Evolutionary conservation across 2,888 invertebrate species (phyloP), one percentile per base, ranked within the genome.

Genomic region (Eumerus sabulonum): DNA sequence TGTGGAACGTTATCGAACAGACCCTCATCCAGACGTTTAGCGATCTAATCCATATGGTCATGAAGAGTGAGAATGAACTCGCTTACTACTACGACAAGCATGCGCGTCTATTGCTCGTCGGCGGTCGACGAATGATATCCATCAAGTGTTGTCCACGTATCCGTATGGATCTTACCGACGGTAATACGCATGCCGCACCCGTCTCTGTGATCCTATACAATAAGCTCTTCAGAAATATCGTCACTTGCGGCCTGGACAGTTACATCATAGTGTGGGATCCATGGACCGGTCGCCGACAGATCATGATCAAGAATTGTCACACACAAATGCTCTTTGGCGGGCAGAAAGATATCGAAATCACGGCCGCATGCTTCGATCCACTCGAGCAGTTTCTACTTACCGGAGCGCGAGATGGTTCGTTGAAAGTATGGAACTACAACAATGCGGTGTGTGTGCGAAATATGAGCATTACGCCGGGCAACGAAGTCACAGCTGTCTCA

Each of bases 381-480:
- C 92, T 93, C 17, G 90, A 91, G 82, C 93, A 94, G 85, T 91
- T 94, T 70, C 90, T 96, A 27, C 87, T 95, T 67, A 95, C 95
- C 0, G 96, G 95, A 1, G 95, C 94, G 0, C 91, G 93, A 57
- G 93, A 95, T 86, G 96, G 96, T 11, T 91, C 93, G 0, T 89
- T 96, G 7, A 88, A 92, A 90, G 91, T 95, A 36, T 96, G 96
- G 96, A 94, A 95, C 87, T 96, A 95, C 85, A 95, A 94, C 85
- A 93, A 94, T 18, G 95, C 95, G 0, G 91, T 92, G 7, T 94
- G 95, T 83, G 86, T 95, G 76, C 90, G 93, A 79, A 92, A 92
- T 63, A 92, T 95, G 92, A 87, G 89, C 27, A 92, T 93, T 16
- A 92, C 92, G 81, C 88, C 90, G 67, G 91, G 91, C 85, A 91